A percentile compares a stretch with the other conserved stretches of the same genome.
These are phyloP conservation scores for Rhinoptilus africanus DNA, from an alignment of 2,113 vertebrate species.

Conservation along the genomic window DNA sequence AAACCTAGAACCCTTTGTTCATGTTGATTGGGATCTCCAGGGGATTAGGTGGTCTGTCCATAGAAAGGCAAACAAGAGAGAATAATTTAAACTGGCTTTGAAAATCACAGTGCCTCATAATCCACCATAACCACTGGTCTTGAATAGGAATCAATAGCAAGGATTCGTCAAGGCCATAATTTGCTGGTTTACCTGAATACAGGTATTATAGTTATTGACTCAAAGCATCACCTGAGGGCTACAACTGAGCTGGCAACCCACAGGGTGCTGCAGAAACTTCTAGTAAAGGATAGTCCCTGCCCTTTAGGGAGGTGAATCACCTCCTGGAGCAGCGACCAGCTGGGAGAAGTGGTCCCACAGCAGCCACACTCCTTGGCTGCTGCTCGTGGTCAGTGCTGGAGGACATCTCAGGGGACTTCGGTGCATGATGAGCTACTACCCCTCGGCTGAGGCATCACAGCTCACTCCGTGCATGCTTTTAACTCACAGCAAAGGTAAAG, in stretches of 20 bases:
- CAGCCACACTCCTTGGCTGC: not conserved
- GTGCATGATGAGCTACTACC: not conserved
- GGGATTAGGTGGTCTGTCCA: not conserved
- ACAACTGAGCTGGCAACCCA: not conserved
- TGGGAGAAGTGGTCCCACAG: accelerated
- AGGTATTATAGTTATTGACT: not conserved
- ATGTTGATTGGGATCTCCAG: not conserved
- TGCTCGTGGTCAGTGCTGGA: accelerated
- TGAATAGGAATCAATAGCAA: accelerated
- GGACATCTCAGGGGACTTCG: not conserved
- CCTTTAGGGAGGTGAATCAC: not conserved
- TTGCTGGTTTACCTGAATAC: not conserved
- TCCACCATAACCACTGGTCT: not conserved
- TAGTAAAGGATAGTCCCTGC: not conserved
- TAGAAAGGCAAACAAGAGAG: not conserved
- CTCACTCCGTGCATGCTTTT: not conserved
- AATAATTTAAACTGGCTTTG: not conserved
- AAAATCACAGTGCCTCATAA: not conserved
- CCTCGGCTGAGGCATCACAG: not conserved
- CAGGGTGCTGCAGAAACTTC: not conserved
- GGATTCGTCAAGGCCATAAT: not conserved
- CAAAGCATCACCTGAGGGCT: not conserved
- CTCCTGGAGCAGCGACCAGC: not conserved
- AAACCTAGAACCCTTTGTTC: not conserved
- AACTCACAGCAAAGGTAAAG: not conserved